A percentile compares a stretch with the other conserved stretches of the same genome.
These are phyloP conservation scores for Ahaetulla prasina DNA, from an alignment of 2,113 vertebrate genomes.

Conservation along the genomic window DNA sequence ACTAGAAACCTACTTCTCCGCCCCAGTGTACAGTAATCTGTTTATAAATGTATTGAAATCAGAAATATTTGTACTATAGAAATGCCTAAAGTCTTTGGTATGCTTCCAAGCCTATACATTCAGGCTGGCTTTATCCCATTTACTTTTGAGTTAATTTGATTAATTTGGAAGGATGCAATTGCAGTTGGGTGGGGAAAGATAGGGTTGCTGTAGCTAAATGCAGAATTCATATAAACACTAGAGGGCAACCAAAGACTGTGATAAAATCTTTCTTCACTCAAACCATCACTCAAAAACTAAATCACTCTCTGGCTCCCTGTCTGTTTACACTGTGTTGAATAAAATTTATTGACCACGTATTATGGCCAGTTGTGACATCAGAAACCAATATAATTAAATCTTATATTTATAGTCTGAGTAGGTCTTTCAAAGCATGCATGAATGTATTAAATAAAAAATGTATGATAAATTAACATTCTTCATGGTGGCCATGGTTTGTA, in stretches of 20 bases:
- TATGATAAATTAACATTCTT: background rate
- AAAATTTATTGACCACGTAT: background rate
- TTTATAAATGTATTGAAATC: background rate
- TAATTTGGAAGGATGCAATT: background rate
- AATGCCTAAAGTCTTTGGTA: background rate
- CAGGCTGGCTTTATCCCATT: background rate
- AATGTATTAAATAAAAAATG: background rate
- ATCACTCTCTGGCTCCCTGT: background rate
- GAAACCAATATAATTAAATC: background rate
- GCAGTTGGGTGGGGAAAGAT: too few species aligned
- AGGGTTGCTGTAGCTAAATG: background rate
- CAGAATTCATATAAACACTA: background rate
- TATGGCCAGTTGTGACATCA: background rate
- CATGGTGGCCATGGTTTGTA: background rate
- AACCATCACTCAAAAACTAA: background rate
- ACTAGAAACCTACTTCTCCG: background rate
- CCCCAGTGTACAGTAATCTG: background rate
- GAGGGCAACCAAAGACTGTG: constrained; percentile 60
- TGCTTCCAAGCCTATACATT: background rate
- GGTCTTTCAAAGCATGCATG: background rate
- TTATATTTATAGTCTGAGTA: background rate
- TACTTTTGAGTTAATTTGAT: background rate
- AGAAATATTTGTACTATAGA: background rate
- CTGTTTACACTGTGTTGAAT: background rate
- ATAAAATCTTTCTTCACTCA: background rate